Percentiles rank a stretch among this genome's conserved stretches.
These are phyloP conservation scores for Caretta caretta DNA, from an alignment of 2,113 vertebrate species.

Conservation along the genomic window DNA sequence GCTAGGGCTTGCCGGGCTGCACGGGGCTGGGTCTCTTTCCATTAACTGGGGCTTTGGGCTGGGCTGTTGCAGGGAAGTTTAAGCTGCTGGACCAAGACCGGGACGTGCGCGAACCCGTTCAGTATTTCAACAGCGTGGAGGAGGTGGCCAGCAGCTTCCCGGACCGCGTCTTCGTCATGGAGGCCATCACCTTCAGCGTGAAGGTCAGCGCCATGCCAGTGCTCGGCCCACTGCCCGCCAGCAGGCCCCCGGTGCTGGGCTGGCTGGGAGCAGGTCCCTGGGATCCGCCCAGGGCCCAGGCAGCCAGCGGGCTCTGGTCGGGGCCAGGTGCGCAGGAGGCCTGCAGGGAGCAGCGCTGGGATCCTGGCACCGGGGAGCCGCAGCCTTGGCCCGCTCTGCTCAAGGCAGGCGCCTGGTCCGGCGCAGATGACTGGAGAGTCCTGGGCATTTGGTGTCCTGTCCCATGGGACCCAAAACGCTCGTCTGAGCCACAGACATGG, in stretches of 20 bases:
- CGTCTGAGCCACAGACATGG: background rate
- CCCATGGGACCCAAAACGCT: background rate
- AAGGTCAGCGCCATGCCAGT: constrained; percentile 82
- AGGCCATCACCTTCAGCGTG: constrained; percentile 97
- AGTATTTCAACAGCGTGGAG: constrained; percentile 97
- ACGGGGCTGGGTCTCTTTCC: accelerated
- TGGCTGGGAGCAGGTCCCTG: background rate
- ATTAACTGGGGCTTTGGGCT: background rate
- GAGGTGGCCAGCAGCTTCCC: constrained; percentile 96
- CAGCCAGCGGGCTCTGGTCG: too few relatives aligned
- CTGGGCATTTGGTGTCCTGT: background rate
- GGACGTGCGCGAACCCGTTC: constrained; percentile 93
- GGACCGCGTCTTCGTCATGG: constrained; percentile 97
- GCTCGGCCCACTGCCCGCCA: background rate
- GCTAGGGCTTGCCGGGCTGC: accelerated
- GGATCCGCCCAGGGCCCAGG: background rate
- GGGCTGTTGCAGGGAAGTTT: constrained; percentile 89
- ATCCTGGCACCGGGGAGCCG: background rate
- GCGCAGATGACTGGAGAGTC: too few relatives aligned
- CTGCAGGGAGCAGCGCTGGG: too few relatives aligned
- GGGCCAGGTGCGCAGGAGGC: too few relatives aligned
- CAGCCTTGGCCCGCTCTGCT: too few relatives aligned
- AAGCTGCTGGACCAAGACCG: constrained; percentile 97
- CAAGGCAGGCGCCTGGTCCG: too few relatives aligned
- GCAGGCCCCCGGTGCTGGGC: background rate